Evolutionary conservation across 1,140 invertebrate species (phyloP), one percentile per base, ranked within the genome.

Genomic region (Scaptomyza graminum): DNA sequence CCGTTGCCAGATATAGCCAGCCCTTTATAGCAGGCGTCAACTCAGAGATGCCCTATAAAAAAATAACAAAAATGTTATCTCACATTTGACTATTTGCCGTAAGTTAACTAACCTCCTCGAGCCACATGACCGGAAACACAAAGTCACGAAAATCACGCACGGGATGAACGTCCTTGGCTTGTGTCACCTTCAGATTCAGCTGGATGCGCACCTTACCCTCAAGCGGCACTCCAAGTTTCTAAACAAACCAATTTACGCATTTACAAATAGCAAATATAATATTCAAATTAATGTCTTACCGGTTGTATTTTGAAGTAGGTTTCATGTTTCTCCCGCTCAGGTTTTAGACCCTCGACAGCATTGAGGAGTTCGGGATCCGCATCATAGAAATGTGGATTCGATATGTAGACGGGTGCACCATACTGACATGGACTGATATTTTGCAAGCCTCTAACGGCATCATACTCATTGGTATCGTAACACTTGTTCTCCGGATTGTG

Each of bases 381-480:
- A 76, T 97, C 94, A 69, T 95, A 96, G 92, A 97, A 98, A 91
- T 98, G 97, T 5, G 97, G 97, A 91, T 95, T 97, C 0, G 97
- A 98, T 5, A 97, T 89, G 74, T 96, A 97, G 1, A 98, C 95
- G 0, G 97, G 97, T 9, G 97, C 96, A 91, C 96, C 96, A 84
- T 95, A 97, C 92, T 97, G 96, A 79, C 96, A 97, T 0, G 96
- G 95, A 79, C 96, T 96, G 49, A 97, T 97, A 81, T 97, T 96
- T 88, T 97, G 97, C 2, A 97, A 91, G 1, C 97, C 97, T 68
- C 94, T 93, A 0, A 94, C 94, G 0, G 96, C 94, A 74, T 96
- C 97, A 37, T 93, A 94, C 46, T 95, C 93, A 43, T 92, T 93
- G 0, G 94, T 93, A 83, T 97, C 97, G 87, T 95, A 98, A 76